Evolutionary conservation across 2,888 invertebrate species (phyloP).

Genomic region (Erpobdella octoculata): DNA sequence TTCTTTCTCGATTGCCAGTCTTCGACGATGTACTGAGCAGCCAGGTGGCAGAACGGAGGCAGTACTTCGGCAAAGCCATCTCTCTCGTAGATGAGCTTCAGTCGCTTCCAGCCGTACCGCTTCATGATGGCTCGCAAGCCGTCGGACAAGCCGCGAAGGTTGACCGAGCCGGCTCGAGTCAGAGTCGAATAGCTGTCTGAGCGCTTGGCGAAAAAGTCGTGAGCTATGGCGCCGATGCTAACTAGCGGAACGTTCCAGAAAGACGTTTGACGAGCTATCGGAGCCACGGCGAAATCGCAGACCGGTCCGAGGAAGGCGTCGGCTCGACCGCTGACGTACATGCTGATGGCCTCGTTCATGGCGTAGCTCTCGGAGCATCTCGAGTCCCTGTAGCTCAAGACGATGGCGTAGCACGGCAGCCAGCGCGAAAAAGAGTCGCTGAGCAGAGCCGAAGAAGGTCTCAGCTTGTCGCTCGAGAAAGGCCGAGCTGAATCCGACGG

Average conservation of each 20-base stretch:
- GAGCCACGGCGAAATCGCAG: conserved; percentile 66
- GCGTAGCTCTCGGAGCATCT: conserved; percentile 41
- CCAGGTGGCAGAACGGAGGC: conserved; percentile 66
- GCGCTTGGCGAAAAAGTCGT: conserved; percentile 44
- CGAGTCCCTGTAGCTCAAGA: conserved; percentile 41
- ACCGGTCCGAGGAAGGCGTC: conserved; percentile 47
- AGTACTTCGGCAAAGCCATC: conserved; percentile 58
- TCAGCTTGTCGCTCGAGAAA: conserved; percentile 19
- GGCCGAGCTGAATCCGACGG: conserved; percentile 15
- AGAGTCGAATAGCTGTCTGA: conserved; percentile 63
- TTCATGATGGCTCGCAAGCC: conserved; percentile 33
- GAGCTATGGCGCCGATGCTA: conserved; percentile 56
- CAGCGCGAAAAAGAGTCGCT: not conserved
- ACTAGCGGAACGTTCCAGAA: conserved; percentile 83
- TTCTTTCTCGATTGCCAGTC: not conserved
- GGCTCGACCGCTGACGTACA: conserved; percentile 38
- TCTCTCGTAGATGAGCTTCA: conserved; percentile 69
- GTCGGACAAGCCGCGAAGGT: conserved; percentile 41
- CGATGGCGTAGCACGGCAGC: not conserved
- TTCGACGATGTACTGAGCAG: conserved; percentile 67
- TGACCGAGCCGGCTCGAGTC: conserved; percentile 55
- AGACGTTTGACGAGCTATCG: conserved; percentile 76
- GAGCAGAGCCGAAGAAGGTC: not conserved
- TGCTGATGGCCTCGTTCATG: conserved; percentile 42
- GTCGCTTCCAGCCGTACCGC: conserved; percentile 61